Conservation (phyloP, 2,797 vertebrate genomes). For the Amniataba percoides region DNA sequence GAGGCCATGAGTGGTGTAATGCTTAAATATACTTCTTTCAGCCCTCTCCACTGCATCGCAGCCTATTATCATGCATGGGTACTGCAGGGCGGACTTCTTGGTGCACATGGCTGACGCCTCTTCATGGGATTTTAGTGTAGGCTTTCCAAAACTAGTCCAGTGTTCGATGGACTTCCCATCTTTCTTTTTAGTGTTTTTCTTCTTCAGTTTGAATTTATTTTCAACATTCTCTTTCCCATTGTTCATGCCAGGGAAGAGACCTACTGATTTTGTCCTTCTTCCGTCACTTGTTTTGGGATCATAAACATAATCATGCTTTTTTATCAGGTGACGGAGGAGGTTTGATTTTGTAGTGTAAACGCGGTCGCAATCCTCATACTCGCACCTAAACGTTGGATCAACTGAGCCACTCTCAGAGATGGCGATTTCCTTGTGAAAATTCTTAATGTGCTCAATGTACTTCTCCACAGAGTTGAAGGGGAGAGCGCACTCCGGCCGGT, state of each 20-base stretch:
- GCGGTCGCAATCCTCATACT: slow-evolving; percentile 93
- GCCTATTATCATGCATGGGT: slow-evolving; percentile 98
- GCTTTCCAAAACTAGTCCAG: slow-evolving; percentile 91
- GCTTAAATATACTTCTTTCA: slow-evolving; percentile 94
- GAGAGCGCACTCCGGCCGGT: slow-evolving; percentile 92
- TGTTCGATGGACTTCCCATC: slow-evolving; percentile 84
- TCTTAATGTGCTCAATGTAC: slow-evolving; percentile 95
- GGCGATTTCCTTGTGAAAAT: slow-evolving; percentile 91
- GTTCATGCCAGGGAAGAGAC: slow-evolving; percentile 79
- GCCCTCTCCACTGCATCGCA: slow-evolving; percentile 94
- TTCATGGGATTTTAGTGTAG: slow-evolving; percentile 91
- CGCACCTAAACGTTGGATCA: slow-evolving; percentile 92
- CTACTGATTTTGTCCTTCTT: slow-evolving; percentile 74
- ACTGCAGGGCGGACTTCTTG: slow-evolving; percentile 91
- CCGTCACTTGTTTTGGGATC: slow-evolving; percentile 81
- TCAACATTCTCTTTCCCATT: slow-evolving; percentile 89
- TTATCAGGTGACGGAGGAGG: slow-evolving; percentile 96
- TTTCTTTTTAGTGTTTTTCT: slow-evolving; percentile 84
- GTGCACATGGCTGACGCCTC: slow-evolving; percentile 94
- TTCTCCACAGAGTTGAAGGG: slow-evolving; percentile 92
- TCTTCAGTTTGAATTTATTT: slow-evolving; percentile 84
- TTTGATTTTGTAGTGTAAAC: slow-evolving; percentile 98
- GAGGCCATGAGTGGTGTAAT: slow-evolving; percentile 97
- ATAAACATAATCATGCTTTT: slow-evolving; percentile 95
- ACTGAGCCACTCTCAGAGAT: slow-evolving; percentile 88